Evolutionary conservation across 2,888 invertebrate genomes (phyloP).

Genomic region (Plagodis pulveraria): DNA sequence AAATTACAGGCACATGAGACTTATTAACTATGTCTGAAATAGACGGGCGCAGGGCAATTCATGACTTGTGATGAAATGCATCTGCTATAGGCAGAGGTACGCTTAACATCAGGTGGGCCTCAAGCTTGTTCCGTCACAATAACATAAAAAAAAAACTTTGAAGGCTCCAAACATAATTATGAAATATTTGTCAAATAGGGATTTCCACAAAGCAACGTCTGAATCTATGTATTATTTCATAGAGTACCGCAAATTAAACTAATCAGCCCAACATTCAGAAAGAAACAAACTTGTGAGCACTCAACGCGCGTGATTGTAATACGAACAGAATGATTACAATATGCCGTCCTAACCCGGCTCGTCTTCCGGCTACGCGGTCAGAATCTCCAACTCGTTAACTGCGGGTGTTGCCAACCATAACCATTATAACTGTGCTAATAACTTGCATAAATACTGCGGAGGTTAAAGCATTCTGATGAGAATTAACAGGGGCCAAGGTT

Average conservation of each 20-base stretch:
- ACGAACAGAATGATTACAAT: conserved; percentile 4
- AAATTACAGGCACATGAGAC: too few species aligned
- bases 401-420: conserved; percentile 12
- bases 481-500: background rate
- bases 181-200: too few species aligned
- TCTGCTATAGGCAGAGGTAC: too few species aligned
- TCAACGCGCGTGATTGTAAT: conserved; percentile 6
- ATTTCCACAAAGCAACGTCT: too few species aligned
- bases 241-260: background rate
- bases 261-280: conserved; percentile 4
- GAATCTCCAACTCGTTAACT: conserved; percentile 7
- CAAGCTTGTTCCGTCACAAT: too few species aligned
- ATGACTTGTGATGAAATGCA: too few species aligned
- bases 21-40: too few species aligned
- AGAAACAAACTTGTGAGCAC: background rate
- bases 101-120: too few species aligned
- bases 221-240: too few species aligned
- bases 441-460: conserved; percentile 6
- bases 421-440: conserved; percentile 10
- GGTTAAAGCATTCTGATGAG: conserved; percentile 9
- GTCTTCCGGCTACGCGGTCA: conserved; percentile 11
- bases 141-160: too few species aligned
- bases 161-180: too few species aligned
- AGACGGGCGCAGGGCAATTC: too few species aligned
- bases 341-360: conserved; percentile 1